Evolutionary conservation across 2,888 invertebrate species (phyloP).

Genomic region (Heliconius erato): DNA sequence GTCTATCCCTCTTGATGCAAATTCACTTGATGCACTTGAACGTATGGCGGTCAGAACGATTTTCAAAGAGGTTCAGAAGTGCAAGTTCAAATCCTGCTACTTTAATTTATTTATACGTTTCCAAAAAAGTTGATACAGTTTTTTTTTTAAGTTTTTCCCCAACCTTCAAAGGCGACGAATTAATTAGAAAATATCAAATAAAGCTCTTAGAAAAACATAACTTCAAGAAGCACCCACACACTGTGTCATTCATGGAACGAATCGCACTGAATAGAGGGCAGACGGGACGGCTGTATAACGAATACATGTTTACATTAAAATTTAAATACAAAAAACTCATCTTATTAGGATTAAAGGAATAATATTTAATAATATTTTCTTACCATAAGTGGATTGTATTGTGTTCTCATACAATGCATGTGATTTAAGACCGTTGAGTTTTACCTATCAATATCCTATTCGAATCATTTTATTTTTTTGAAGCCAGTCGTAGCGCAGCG

Average conservation of each 20-base stretch:
- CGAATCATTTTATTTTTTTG: neutral
- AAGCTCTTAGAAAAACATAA: neutral
- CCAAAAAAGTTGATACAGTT: no score
- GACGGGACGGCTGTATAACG: neutral
- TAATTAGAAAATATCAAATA: no score
- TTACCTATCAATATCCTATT: neutral
- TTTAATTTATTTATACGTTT: neutral
- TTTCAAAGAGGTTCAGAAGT: neutral
- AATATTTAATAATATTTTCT: neutral
- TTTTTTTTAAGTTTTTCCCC: no score
- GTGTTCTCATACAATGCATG: conserved; percentile 22
- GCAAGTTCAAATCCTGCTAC: neutral
- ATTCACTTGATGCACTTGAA: neutral
- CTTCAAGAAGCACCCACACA: no score
- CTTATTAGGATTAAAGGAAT: conserved; percentile 9
- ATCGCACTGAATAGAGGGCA: neutral
- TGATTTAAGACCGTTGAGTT: neutral
- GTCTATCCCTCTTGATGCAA: no score
- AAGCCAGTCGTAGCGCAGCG: no score
- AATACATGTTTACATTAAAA: conserved; percentile 10
- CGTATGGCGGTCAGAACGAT: neutral
- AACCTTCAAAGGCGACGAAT: no score
- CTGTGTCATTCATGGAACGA: conserved; percentile 4
- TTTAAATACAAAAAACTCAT: conserved; percentile 28
- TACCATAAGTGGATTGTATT: conserved; percentile 39